Evolutionary conservation across 2,113 vertebrate genomes (phyloP), one percentile per base, ranked within the genome.

Genomic region (Callipepla californica): DNA sequence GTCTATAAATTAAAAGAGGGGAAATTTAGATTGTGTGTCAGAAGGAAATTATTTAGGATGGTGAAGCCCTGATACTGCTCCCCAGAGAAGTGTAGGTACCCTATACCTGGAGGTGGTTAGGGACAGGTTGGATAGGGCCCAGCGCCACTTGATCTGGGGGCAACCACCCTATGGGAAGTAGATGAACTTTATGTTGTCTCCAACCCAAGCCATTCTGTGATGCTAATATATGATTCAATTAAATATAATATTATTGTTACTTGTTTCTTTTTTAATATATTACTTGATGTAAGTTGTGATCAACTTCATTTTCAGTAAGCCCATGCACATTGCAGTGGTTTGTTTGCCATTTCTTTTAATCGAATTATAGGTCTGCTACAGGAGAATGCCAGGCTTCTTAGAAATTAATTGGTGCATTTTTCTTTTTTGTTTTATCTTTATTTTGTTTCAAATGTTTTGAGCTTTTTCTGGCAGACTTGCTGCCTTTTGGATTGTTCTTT

Each of bases 401-500:
- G 45, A 87, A 45, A 1, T 73, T 68, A 86, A 80, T 68, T 58
- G 25, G 13, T 40, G 12, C 77, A 23, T 79, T 81, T 94, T 81
- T 2, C 1, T 12, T 40, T 77, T 92, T 96, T 90, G 44, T 81
- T 89, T 87, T 73, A 66, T 73, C 89, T 85, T 72, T 89, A 68
- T 82, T 83, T 86, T 86, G 19, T 50, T 92, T 83, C 4, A 6
- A n/a, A 69, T 47, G 26, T 92, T 92, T 80, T 80, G 47, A 91
- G 45, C 58, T 18, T 59, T 89, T 95, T 70, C 45, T 94, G 85
- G 92, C 67, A 95, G 55, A 47, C 42, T 91, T 59, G 11, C 51
- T 91, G 67, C 59, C 67, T 74, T 94, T 85, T 36, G 13, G 38
- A 92, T 83, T 94, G 57, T 91, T 85, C 84, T 94, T 80, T 85